Evolutionary conservation across 1,140 invertebrate species (phyloP).

Genomic region (Pseudachorutes palmiensis): DNA sequence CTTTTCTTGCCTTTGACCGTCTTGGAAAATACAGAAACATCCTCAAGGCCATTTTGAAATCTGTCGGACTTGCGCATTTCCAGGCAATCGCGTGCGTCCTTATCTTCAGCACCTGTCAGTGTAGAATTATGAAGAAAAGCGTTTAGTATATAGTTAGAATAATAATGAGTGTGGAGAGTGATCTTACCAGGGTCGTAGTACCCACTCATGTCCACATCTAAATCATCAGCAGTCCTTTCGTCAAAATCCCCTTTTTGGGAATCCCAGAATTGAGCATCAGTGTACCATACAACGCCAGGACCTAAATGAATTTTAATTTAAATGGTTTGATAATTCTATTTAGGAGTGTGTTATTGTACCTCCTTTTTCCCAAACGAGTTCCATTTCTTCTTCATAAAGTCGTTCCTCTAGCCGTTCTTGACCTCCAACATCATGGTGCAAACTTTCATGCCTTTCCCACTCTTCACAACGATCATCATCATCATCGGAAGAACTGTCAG

Average conservation of each 20-base stretch:
- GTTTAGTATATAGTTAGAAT: constrained; percentile 7
- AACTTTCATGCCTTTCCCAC: constrained; percentile 51
- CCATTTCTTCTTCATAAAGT: constrained; percentile 53
- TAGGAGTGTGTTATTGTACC: too few species aligned
- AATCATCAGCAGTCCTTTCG: constrained; percentile 53
- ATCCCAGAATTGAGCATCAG: constrained; percentile 54
- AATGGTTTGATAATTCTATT: neutral
- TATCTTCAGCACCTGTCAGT: constrained; percentile 37
- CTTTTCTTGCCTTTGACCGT: too few species aligned
- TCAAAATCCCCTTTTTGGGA: constrained; percentile 51
- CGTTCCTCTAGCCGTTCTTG: constrained; percentile 46
- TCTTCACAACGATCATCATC: constrained; percentile 44
- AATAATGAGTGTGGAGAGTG: neutral
- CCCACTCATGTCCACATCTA: constrained; percentile 53
- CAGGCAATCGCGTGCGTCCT: constrained; percentile 38
- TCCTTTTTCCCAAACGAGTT: constrained; percentile 57
- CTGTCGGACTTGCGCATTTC: constrained; percentile 45
- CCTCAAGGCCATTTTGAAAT: constrained; percentile 35
- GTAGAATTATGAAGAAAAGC: neutral
- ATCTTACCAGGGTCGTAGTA: constrained; percentile 48
- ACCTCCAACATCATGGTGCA: constrained; percentile 51
- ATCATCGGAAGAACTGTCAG: constrained; percentile 36
- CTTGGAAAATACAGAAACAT: constrained; percentile 27
- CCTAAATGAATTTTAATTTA: constrained; percentile 40
- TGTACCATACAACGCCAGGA: constrained; percentile 55